Conservation (phyloP, 2,113 vertebrate species). For the Hemibagrus wyckioides region DNA sequence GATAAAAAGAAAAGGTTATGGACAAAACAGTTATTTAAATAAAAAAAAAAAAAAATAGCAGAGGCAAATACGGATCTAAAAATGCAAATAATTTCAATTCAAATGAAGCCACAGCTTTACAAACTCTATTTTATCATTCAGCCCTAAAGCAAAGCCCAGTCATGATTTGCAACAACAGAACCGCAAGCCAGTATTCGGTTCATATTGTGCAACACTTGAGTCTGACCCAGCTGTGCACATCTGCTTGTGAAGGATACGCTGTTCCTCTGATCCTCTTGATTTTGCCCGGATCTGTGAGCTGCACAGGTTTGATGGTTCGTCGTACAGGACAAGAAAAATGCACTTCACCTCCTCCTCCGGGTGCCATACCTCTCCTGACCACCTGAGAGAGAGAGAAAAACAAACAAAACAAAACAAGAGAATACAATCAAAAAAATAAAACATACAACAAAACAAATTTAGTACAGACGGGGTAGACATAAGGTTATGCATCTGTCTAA, state of each 20-base stretch:
- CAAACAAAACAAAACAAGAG: background rate
- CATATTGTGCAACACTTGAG: background rate
- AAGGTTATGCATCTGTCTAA: background rate
- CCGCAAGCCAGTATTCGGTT: background rate
- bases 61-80: background rate
- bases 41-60: background rate
- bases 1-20: background rate
- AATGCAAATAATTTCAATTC: background rate
- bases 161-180: background rate
- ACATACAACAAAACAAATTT: background rate
- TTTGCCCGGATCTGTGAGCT: constrained; percentile 90
- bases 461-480: background rate
- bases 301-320: constrained; percentile 82
- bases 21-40: background rate
- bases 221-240: background rate
- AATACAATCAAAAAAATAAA: background rate
- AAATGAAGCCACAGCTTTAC: background rate
- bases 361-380: constrained; percentile 89
- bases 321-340: constrained; percentile 86
- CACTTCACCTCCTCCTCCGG: constrained; percentile 91
- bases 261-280: constrained; percentile 94
- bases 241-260: constrained; percentile 85
- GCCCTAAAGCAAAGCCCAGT: background rate
- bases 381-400: constrained; percentile 70
- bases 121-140: background rate